Percentiles rank a stretch among this genome's conserved stretches.
Conservation (phyloP, 2,797 vertebrate species). For the Eurystomus glaucurus region DNA sequence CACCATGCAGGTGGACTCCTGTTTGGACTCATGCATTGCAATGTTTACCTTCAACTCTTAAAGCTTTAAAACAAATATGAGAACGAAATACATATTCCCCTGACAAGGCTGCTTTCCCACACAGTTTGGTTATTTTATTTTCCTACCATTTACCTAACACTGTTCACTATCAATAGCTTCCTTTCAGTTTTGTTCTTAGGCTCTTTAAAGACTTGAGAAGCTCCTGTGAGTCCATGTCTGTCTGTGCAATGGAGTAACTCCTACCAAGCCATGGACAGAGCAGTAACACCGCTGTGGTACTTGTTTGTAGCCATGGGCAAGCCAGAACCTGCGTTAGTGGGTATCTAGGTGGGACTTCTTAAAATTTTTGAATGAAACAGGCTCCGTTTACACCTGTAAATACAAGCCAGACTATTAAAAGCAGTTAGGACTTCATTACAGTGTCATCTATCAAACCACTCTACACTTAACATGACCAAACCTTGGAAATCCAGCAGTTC, state of each 20-base stretch:
- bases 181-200: not conserved
- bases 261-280: not conserved
- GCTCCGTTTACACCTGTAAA: not conserved
- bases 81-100: not conserved
- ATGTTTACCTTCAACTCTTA: not conserved
- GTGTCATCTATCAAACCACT: not conserved
- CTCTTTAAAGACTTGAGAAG: not conserved
- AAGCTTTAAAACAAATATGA: not conserved
- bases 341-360: not conserved
- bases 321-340: not conserved
- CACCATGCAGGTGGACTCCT: not conserved
- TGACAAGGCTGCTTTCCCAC: not conserved
- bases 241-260: not conserved
- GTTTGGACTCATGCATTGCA: accelerated
- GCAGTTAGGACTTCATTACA: not conserved
- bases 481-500: not conserved
- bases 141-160: accelerated
- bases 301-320: not conserved
- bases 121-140: not conserved
- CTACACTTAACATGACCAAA: not conserved
- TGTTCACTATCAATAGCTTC: not conserved
- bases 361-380: not conserved
- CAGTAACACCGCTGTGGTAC: accelerated
- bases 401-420: not conserved
- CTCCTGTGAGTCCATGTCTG: accelerated